Percentiles rank a stretch among this genome's conserved stretches.
phyloP scores from a whole-genome alignment of 2,113 vertebrate species.

The Hippocampus mohnikei region DNA sequence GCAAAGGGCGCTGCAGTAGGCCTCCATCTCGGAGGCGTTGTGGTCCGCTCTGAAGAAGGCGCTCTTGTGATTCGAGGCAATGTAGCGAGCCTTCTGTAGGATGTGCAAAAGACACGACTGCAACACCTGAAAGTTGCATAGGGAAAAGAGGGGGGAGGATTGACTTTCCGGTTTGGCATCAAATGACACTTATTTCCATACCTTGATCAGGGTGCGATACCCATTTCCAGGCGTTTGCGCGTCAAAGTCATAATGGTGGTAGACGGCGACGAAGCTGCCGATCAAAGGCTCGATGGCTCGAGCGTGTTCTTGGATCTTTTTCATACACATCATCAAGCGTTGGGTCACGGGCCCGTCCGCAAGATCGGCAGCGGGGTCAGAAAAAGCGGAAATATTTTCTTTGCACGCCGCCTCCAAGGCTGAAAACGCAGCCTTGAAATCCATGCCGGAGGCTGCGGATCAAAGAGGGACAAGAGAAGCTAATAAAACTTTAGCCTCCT shows the following conservation, averaged over 20 bases:
- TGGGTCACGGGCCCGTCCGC: slow-evolving; percentile 24
- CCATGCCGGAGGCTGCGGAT: slow-evolving; percentile 49
- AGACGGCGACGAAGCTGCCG: slow-evolving; percentile 43
- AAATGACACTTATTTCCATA: slow-evolving; percentile 14
- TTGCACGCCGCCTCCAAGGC: slow-evolving; percentile 51
- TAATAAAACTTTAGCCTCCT: neutral
- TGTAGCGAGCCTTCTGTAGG: slow-evolving; percentile 82
- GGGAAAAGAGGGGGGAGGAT: neutral
- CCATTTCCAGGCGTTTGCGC: slow-evolving; percentile 58
- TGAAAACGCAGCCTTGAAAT: slow-evolving; percentile 49
- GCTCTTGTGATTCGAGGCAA: slow-evolving; percentile 73
- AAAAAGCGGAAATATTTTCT: slow-evolving; percentile 37
- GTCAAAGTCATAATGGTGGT: slow-evolving; percentile 65
- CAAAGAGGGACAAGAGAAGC: neutral
- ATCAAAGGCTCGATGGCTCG: slow-evolving; percentile 51
- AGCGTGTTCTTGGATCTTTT: slow-evolving; percentile 53
- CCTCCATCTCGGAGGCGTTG: slow-evolving; percentile 82
- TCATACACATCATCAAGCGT: slow-evolving; percentile 46
- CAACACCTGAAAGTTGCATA: slow-evolving; percentile 63
- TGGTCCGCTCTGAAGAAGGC: slow-evolving; percentile 84
- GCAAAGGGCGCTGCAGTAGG: slow-evolving; percentile 82
- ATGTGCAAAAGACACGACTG: slow-evolving; percentile 80
- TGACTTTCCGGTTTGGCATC: too few relatives aligned
- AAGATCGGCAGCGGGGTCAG: slow-evolving; percentile 20
- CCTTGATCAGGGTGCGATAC: slow-evolving; percentile 67